Evolutionary conservation across 1,140 invertebrate genomes (phyloP), one percentile per base, ranked within the genome.

Genomic region (Ceratosolen solmsi): DNA sequence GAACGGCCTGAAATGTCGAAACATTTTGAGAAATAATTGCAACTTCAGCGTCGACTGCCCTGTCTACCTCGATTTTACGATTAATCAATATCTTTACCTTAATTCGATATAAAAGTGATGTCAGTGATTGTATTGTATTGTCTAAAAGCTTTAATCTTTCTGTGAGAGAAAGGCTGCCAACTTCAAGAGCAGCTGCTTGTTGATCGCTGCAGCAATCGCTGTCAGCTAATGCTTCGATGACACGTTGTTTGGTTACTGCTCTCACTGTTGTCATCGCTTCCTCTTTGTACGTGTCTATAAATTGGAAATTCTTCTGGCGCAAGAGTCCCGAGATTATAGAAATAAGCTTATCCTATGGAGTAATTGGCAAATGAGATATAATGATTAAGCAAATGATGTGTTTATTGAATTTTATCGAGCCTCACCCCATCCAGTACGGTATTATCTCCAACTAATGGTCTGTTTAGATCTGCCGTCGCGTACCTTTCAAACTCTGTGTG

Each of bases 401-500:
- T 7, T 13, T 46, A 7, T 46, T 25, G 56, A 3, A 33, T 75
- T 58, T 15, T 17, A 20, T 72, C 1, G 58, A 84, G 33, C 60
- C 85, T 89, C 86, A 93, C 92, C 86, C 89, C 91, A 86, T 96
- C 96, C 74, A 95, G 92, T 65, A 95, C 94, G 65, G 92, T 92
- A 65, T 92, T 92, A 85, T 95, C 93, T 78, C 92, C 92, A 83
- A 94, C 93, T 27, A 95, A 92, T 8, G 97, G 97, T 85, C 97
- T 93, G 91, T 99, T 99, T 46, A 99, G 93, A 91, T 99, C 98
- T 13, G 95, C 94, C 13, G 98, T 96, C 63, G 98, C 95, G 89
- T 98, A 98, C 84, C 96, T 94, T 87, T 96, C 95, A 92, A 99
- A 99, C 90, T 99, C 99, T 70, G 97, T 97, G 73, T 95, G 95